Base-by-base conservation (phyloP, 1,140 invertebrate species). In the Ephestia elutella region DNA sequence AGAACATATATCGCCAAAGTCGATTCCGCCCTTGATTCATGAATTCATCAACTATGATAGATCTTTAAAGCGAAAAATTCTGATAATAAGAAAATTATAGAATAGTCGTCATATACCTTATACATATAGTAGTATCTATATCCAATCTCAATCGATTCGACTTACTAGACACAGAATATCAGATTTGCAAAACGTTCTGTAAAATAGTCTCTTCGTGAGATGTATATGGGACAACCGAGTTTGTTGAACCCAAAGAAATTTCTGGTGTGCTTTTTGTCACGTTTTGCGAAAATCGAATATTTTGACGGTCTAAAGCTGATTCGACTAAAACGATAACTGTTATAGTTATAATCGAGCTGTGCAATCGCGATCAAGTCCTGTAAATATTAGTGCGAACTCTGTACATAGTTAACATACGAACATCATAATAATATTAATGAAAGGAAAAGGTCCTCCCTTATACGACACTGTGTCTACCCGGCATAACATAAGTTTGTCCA, bases 301-400 rank as follows among this genome's bases (percentile, higher is more conserved):
- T 10, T 32, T 10, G 11, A 7, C 30, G 30, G 25, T 10, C 30
- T 44, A 25, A 44, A 44, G 2, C 38, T 10, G 38, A 44, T 53
- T 53, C 19, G 30, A 32, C 4, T 32, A 32, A 10, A 53, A 25
- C 13, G 10, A 25, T 53, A 7, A n/a, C 20, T 25, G 19, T 1
- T 21, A 50, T 50, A 50, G 19, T 1, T 21, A 50, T 50, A 50
- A 21, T 53, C 17, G 50, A 53, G 20, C 50, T 21, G 50, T 50
- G 20, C 13, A 38, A 7, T 44, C 20, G 50, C 19, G 20, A 53
- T 53, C 50, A 53, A 25, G 50, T n/a, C 50, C 10, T 53, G 50
- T 53, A 53, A 25, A 53, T 53, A 53, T 53, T 53, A 53, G 50
- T 25, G 19, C 19, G 50, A 25, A 25, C 18, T n/a, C 13, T 53